Base-by-base conservation (phyloP, 2,888 invertebrate genomes). In the Drosophila cognata region DNA sequence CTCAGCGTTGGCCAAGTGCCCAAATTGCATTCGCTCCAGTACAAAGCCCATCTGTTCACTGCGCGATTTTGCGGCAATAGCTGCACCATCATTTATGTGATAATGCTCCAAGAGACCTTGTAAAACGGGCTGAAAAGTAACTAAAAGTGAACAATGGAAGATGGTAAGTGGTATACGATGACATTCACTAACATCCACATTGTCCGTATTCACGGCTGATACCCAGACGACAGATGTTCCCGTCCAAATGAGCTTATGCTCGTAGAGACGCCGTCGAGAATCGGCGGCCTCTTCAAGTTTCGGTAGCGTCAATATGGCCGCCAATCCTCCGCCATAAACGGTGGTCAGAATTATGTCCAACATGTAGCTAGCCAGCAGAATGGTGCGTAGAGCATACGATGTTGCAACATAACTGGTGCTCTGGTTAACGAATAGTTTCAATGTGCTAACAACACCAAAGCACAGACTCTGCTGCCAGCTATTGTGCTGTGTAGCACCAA, bases 221-320 rank as follows among this genome's bases (percentile, higher is more conserved):
- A 95, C 94, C 96, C 96, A 96, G 6, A 95, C 95, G 64, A 94
- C 94, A 48, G 95, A 95, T 0, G 95, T 95, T 0, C 95, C 96
- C 0, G 95, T 95, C 96, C 96, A 96, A 50, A 92, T 92, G 21
- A 96, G 81, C 4, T 94, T 92, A 77, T 94, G 94, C 11, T 94
- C 93, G 0, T 94, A 94, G 35, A 96, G 93, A 68, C 96, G 95
- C 61, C 94, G 93, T 0, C 95, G 94, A 0, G 95, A 95, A 79
- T 95, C 94, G 38, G 96, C 94, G 1, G 95, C 94, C 48, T 94
- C 94, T 68, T 95, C 94, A 70, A 95, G 95, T 62, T 94, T 94
- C 0, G 96, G 96, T 16, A 96, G 94, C 0, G 96, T 96, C 87
- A 96, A 94, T 46, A 95, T 94, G 13, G 95, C 94, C 1, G 96